phyloP scores from a whole-genome alignment of 2,113 vertebrate species.

The Rhinoderma darwinii region DNA sequence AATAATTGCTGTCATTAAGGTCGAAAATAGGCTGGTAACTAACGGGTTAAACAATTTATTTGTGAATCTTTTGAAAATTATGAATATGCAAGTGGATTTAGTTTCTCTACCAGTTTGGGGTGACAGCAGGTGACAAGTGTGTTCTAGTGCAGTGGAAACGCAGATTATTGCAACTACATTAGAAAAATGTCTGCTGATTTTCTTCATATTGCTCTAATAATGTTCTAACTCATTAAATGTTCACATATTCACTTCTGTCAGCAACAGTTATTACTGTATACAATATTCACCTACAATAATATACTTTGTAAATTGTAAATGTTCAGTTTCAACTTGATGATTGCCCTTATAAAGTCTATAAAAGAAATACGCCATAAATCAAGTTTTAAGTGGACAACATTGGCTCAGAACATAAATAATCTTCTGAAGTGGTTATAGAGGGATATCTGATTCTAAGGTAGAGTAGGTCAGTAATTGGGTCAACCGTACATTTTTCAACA shows the following conservation, averaged over 20 bases:
- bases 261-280: not conserved
- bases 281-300: constrained; percentile 3
- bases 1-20: no score
- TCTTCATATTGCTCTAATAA: not conserved
- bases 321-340: constrained; percentile 14
- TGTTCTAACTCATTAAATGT: not conserved
- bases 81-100: no score
- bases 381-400: constrained; percentile 34
- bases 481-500: constrained; percentile 46
- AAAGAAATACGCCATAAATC: constrained; percentile 35
- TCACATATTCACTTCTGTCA: not conserved
- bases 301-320: not conserved
- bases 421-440: constrained; percentile 22
- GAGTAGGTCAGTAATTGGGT: constrained; percentile 47
- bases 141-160: not conserved
- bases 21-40: no score
- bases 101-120: no score
- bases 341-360: constrained; percentile 26
- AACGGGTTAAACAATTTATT: no score
- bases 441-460: constrained; percentile 36
- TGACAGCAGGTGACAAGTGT: not conserved
- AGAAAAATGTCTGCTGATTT: not conserved
- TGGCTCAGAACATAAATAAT: constrained; percentile 29
- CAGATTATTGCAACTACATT: not conserved
- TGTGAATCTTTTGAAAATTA: no score